These are phyloP conservation scores for Meriones psammophilus DNA, from an alignment of 2,797 vertebrate species.

Conservation along the genomic window DNA sequence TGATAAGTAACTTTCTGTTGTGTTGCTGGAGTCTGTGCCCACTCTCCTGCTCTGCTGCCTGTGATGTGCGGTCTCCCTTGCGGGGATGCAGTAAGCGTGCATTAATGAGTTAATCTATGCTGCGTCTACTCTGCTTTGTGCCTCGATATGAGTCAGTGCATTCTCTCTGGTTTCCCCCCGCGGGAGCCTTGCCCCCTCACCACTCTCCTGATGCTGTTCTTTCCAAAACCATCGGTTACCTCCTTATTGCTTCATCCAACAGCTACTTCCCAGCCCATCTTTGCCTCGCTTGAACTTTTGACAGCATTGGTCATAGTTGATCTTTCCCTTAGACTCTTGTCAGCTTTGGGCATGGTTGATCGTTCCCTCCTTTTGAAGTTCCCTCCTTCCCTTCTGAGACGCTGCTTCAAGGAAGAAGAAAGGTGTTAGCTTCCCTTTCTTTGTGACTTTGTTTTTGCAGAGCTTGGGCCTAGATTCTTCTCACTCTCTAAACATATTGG, in stretches of 20 bases:
- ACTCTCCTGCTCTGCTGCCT: not conserved
- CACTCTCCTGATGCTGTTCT: not conserved
- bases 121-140: not conserved
- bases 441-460: not conserved
- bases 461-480: slow-evolving; percentile 1
- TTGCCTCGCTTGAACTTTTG: not conserved
- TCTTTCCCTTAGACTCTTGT: slow-evolving; percentile 1
- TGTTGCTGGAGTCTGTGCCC: not conserved
- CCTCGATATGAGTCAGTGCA: not conserved
- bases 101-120: slow-evolving; percentile 11
- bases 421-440: not conserved
- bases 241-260: slow-evolving; percentile 21
- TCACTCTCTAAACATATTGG: not conserved
- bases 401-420: not conserved
- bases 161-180: slow-evolving; percentile 12
- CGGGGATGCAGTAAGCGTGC: not conserved
- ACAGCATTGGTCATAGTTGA: not conserved
- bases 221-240: not conserved
- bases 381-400: slow-evolving; percentile 35
- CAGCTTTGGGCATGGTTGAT: not conserved
- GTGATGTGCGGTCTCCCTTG: not conserved
- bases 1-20: slow-evolving; percentile 20
- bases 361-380: slow-evolving; percentile 47
- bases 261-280: not conserved
- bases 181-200: not conserved